Conservation (phyloP, 2,888 invertebrate genomes). For the Drosophila seclusa region DNA sequence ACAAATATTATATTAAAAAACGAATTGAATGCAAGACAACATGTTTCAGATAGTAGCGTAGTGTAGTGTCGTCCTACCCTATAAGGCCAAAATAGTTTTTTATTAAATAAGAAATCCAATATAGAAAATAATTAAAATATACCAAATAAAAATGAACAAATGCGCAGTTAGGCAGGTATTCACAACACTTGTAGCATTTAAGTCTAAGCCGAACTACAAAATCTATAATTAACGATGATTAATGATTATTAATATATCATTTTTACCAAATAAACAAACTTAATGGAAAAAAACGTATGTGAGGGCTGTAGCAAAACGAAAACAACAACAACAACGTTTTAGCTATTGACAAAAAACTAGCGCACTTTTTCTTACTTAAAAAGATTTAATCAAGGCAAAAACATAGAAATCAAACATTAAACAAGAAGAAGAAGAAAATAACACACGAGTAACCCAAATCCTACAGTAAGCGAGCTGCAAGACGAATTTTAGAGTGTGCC, state of each 20-base stretch:
- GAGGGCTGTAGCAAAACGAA: slow-evolving; percentile 21
- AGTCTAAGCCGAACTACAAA: slow-evolving; percentile 35
- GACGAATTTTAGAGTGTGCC: slow-evolving; percentile 55
- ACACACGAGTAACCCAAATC: slow-evolving; percentile 21
- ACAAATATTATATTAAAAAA: slow-evolving; percentile 3
- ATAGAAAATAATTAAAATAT: slow-evolving; percentile 41
- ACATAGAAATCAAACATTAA: slow-evolving; percentile 18
- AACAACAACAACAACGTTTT: slow-evolving; percentile 51
- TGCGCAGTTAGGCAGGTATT: slow-evolving; percentile 64
- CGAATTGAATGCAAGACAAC: slow-evolving; percentile 10
- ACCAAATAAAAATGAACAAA: slow-evolving; percentile 43
- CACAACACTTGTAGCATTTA: slow-evolving; percentile 68
- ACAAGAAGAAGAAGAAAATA: too few relatives aligned
- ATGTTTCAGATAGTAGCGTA: slow-evolving; percentile 56
- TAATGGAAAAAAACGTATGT: slow-evolving; percentile 32
- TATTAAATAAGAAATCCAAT: slow-evolving; percentile 58
- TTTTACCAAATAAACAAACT: slow-evolving; percentile 46
- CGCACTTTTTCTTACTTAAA: slow-evolving; percentile 70
- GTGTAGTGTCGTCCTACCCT: slow-evolving; percentile 55
- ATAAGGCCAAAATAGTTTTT: slow-evolving; percentile 77
- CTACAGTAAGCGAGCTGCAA: slow-evolving; percentile 48
- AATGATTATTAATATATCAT: slow-evolving; percentile 40
- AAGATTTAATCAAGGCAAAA: slow-evolving; percentile 47
- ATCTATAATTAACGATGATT: slow-evolving; percentile 25
- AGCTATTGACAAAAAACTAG: slow-evolving; percentile 49